These are phyloP conservation scores for Druceiella hillmani DNA, from an alignment of 2,888 invertebrate genomes.

Conservation along the genomic window DNA sequence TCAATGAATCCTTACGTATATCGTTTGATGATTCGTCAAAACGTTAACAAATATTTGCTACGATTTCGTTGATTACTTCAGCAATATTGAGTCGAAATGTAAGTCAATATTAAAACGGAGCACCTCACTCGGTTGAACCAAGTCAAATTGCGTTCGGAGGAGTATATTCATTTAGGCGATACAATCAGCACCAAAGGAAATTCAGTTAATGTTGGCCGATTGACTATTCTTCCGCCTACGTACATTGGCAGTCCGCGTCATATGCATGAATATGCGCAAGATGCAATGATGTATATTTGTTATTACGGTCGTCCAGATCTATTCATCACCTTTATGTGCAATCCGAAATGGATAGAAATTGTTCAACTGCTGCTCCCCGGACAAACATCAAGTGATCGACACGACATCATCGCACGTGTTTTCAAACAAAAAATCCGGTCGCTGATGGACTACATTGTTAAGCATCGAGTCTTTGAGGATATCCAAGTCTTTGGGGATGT, in stretches of 20 bases:
- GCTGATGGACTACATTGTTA: conserved; percentile 18
- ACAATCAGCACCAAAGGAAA: conserved; percentile 19
- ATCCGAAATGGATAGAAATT: conserved; percentile 19
- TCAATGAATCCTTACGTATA: conserved; percentile 26
- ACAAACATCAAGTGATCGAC: conserved; percentile 19
- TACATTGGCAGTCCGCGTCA: conserved; percentile 22
- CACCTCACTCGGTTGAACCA: conserved; percentile 28
- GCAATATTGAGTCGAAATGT: conserved; percentile 20
- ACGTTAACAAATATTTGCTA: conserved; percentile 25
- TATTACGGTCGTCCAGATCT: conserved; percentile 9
- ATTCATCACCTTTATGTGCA: conserved; percentile 5
- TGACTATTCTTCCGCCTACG: conserved; percentile 23
- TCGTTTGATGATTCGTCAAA: conserved; percentile 26
- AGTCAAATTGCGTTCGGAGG: conserved; percentile 27
- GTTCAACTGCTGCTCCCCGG: conserved; percentile 14
- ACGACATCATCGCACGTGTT: conserved; percentile 22
- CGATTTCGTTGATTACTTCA: conserved; percentile 25
- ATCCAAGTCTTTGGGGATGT: conserved; percentile 18
- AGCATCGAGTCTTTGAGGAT: conserved; percentile 16
- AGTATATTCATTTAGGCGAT: conserved; percentile 29
- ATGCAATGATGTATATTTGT: conserved; percentile 23
- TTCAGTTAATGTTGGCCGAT: conserved; percentile 19
- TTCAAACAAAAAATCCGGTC: conserved; percentile 20
- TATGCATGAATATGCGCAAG: conserved; percentile 25
- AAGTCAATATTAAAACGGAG: conserved; percentile 15